Percentiles rank a stretch among this genome's conserved stretches.
These are phyloP conservation scores for Amiota minor DNA, from an alignment of 2,888 invertebrate species.

Conservation along the genomic window DNA sequence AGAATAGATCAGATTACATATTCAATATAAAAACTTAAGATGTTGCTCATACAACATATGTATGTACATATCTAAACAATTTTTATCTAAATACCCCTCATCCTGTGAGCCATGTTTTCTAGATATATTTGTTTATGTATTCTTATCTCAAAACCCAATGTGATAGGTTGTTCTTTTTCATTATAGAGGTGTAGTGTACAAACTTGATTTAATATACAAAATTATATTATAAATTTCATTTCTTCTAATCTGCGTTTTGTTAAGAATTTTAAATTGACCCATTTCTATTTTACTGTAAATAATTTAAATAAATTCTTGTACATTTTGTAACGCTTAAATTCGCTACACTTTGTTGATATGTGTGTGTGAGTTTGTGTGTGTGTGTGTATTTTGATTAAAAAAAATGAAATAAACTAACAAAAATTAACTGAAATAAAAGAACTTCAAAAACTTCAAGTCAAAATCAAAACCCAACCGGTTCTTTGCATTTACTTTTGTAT, in stretches of 20 bases:
- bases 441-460: slow-evolving; percentile 5
- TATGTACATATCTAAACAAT: too few species aligned
- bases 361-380: too few species aligned
- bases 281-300: not conserved
- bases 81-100: too few species aligned
- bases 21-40: too few species aligned
- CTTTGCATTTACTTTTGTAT: slow-evolving; percentile 13
- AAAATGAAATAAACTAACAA: not conserved
- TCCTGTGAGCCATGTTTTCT: too few species aligned
- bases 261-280: not conserved
- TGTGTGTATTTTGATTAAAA: not conserved
- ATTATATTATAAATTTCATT: not conserved
- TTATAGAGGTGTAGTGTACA: too few species aligned
- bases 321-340: slow-evolving; percentile 21
- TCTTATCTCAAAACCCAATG: too few species aligned
- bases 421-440: slow-evolving; percentile 5
- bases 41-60: too few species aligned
- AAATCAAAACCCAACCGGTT: slow-evolving; percentile 23
- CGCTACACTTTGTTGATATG: slow-evolving; percentile 10
- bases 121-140: too few species aligned
- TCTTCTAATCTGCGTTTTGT: not conserved
- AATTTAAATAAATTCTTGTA: slow-evolving; percentile 28
- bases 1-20: too few species aligned
- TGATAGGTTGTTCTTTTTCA: too few species aligned
- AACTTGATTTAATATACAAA: too few species aligned